Evolutionary conservation across 2,888 invertebrate species (phyloP).

Genomic region (Drosophila neutralis): DNA sequence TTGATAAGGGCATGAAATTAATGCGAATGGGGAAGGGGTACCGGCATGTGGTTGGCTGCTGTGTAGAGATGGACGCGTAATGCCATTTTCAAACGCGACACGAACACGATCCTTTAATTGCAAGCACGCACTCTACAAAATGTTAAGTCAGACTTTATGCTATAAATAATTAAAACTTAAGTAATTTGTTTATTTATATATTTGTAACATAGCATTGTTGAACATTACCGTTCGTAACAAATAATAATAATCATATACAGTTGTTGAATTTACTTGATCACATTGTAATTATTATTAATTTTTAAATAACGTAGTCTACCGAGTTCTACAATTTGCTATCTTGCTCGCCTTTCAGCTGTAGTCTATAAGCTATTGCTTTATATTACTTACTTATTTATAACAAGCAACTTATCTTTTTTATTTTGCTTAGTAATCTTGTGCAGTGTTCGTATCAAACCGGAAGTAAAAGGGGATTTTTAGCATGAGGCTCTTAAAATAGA

Average conservation of each 20-base stretch:
- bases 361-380: background rate
- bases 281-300: background rate
- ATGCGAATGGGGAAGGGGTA: conserved; percentile 23
- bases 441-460: background rate
- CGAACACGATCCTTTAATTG: background rate
- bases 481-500: background rate
- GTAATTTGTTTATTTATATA: background rate
- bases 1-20: conserved; percentile 42
- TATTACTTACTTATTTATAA: background rate
- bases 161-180: background rate
- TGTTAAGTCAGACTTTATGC: background rate
- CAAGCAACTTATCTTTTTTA: background rate
- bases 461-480: background rate
- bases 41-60: background rate
- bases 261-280: background rate
- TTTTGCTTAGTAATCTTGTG: background rate
- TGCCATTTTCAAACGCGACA: background rate
- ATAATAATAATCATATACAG: background rate
- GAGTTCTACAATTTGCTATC: background rate
- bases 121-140: background rate
- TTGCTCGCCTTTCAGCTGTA: background rate
- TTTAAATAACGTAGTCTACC: background rate
- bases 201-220: background rate
- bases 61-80: background rate
- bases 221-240: background rate